phyloP scores from a whole-genome alignment of 2,888 invertebrate species.

The Gymnocheta viridis region DNA sequence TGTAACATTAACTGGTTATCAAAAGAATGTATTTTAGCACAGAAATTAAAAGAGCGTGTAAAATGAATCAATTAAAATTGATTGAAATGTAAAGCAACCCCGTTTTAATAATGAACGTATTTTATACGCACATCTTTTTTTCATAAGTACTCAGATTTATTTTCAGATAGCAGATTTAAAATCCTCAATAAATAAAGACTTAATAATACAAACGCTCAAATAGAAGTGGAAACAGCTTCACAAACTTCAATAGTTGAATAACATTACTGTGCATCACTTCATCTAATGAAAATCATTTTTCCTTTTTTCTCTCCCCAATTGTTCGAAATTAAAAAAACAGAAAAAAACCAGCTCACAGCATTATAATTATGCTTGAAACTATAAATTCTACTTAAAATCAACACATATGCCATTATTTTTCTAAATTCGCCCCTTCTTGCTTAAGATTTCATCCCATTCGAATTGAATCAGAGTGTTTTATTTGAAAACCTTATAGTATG shows the following conservation, averaged over 20 bases:
- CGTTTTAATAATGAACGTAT: slow-evolving; percentile 3
- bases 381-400: slow-evolving; percentile 69
- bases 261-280: slow-evolving; percentile 45
- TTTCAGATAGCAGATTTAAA: slow-evolving; percentile 2
- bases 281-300: slow-evolving; percentile 49
- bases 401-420: slow-evolving; percentile 74
- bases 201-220: slow-evolving; percentile 6
- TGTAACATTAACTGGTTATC: slow-evolving; percentile 41
- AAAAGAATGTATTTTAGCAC: slow-evolving; percentile 5
- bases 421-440: slow-evolving; percentile 25
- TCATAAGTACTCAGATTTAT: slow-evolving; percentile 26
- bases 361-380: slow-evolving; percentile 53
- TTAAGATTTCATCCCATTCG: background rate
- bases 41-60: slow-evolving; percentile 64
- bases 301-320: background rate
- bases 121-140: background rate
- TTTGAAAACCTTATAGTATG: slow-evolving; percentile 36
- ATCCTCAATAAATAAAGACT: slow-evolving; percentile 66
- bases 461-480: slow-evolving; percentile 22
- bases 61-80: slow-evolving; percentile 80
- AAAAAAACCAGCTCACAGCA: background rate
- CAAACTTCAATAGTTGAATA: slow-evolving; percentile 18
- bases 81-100: slow-evolving; percentile 74
- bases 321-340: background rate
- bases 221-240: slow-evolving; percentile 6